Conservation (phyloP, 2,888 invertebrate species). For the Globia sparganii region DNA sequence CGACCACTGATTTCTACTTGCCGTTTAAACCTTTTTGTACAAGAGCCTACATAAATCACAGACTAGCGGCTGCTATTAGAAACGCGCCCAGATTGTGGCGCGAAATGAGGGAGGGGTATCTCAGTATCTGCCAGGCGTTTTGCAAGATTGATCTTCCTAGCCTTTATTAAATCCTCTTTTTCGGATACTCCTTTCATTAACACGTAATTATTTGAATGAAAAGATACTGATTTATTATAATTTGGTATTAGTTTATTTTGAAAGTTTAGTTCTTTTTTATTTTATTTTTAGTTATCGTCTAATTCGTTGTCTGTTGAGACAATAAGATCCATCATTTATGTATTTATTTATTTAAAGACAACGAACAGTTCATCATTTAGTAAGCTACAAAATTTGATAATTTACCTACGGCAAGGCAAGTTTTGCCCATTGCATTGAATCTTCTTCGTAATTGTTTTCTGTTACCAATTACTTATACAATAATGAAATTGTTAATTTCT, state of each 20-base stretch:
- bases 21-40: slow-evolving; percentile 21
- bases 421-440: background rate
- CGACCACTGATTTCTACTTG: background rate
- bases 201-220: slow-evolving; percentile 30
- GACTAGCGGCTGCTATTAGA: slow-evolving; percentile 42
- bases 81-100: slow-evolving; percentile 30
- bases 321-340: background rate
- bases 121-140: slow-evolving; percentile 32
- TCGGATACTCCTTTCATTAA: slow-evolving; percentile 47
- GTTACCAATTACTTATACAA: background rate
- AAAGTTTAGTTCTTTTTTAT: background rate
- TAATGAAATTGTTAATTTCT: slow-evolving; percentile 5
- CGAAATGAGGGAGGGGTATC: slow-evolving; percentile 29
- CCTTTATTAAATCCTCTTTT: slow-evolving; percentile 43
- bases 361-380: too few relatives aligned
- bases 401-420: too few relatives aligned
- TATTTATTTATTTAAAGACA: too few relatives aligned
- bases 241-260: slow-evolving; percentile 2
- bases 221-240: too few relatives aligned
- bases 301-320: background rate
- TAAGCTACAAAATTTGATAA: too few relatives aligned
- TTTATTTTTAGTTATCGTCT: background rate
- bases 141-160: slow-evolving; percentile 36
- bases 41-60: slow-evolving; percentile 32
- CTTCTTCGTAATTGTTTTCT: background rate